These are phyloP conservation scores for Danaus chrysippus DNA, from an alignment of 2,888 invertebrate genomes.

Conservation along the genomic window DNA sequence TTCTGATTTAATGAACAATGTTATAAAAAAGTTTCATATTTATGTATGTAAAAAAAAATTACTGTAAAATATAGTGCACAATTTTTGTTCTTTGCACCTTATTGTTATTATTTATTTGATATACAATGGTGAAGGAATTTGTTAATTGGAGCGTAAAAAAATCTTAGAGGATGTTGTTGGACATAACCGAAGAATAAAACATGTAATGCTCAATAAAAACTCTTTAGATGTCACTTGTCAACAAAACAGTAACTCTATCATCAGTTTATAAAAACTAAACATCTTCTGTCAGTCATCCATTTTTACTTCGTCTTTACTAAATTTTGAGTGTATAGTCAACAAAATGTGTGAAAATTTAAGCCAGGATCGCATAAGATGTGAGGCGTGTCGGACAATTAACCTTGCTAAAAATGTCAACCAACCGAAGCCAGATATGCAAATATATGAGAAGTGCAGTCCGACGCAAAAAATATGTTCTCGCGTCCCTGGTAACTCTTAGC, in stretches of 20 bases:
- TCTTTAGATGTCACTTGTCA: no score
- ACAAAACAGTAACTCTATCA: no score
- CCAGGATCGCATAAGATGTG: constrained; percentile 49
- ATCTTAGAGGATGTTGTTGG: no score
- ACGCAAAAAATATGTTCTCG: constrained; percentile 45
- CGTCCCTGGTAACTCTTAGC: constrained; percentile 44
- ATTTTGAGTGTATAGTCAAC: constrained; percentile 9
- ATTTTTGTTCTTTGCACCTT: background rate
- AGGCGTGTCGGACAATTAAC: constrained; percentile 68
- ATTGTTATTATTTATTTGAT: background rate
- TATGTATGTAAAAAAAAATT: no score
- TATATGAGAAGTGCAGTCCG: constrained; percentile 62
- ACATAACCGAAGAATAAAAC: no score
- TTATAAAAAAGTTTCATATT: no score
- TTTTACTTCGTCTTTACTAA: constrained; percentile 9
- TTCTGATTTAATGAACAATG: no score
- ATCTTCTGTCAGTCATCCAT: constrained; percentile 17
- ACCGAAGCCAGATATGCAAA: constrained; percentile 64
- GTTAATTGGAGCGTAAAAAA: background rate
- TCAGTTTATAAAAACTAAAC: constrained; percentile 15
- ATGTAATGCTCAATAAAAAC: no score
- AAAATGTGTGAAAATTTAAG: constrained; percentile 58
- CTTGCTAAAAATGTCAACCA: constrained; percentile 54
- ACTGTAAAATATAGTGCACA: no score
- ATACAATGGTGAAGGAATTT: background rate